A percentile compares a stretch with the other conserved stretches of the same genome.
Conservation (phyloP, 2,113 vertebrate genomes). For the Hydrochoerus hydrochaeris region DNA sequence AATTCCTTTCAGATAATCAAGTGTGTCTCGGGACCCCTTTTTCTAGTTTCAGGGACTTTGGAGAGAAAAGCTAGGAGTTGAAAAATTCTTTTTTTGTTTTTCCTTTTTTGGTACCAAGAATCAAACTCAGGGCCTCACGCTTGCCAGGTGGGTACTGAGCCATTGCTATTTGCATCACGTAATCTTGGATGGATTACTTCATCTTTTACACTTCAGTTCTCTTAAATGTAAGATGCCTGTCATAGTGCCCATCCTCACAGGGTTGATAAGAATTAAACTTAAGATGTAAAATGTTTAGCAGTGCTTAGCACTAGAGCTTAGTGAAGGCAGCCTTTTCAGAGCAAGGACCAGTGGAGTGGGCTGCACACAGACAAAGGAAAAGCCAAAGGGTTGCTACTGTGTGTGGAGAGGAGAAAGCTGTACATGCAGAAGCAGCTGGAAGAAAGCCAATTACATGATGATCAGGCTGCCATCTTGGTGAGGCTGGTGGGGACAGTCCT, state of each 20-base stretch:
- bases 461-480: constrained; percentile 53
- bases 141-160: background rate
- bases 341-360: background rate
- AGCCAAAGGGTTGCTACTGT: constrained; percentile 19
- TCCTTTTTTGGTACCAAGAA: background rate
- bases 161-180: background rate
- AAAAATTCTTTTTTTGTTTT: background rate
- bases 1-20: constrained; percentile 17
- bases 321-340: constrained; percentile 29
- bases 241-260: background rate
- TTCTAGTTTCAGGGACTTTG: background rate
- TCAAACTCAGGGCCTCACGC: background rate
- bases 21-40: background rate
- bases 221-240: constrained; percentile 12
- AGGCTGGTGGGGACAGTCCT: constrained; percentile 35
- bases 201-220: constrained; percentile 14
- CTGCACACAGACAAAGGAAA: constrained; percentile 45
- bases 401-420: constrained; percentile 28
- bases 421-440: constrained; percentile 32
- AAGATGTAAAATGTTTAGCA: background rate
- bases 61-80: background rate
- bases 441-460: constrained; percentile 43
- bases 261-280: background rate
- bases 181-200: background rate
- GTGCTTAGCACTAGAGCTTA: background rate